phyloP scores from a whole-genome alignment of 1,140 invertebrate species.

The Pogonognathellus flavescens region DNA sequence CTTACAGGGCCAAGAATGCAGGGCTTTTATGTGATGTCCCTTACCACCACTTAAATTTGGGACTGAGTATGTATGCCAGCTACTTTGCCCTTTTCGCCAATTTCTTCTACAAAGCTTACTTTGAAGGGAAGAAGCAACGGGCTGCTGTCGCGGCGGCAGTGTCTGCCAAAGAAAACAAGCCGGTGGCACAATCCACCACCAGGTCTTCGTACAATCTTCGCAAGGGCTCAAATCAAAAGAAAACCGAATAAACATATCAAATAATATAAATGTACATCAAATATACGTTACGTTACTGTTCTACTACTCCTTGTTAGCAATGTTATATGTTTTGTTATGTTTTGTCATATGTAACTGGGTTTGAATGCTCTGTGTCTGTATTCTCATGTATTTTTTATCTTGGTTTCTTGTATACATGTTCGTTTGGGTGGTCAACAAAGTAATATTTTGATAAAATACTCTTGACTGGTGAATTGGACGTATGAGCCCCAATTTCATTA shows the following conservation, averaged over 20 bases:
- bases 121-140: conserved; percentile 69
- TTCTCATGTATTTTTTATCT: conserved; percentile 38
- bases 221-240: conserved; percentile 41
- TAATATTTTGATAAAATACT: conserved; percentile 48
- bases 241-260: conserved; percentile 43
- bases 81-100: conserved; percentile 90
- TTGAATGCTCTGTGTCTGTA: conserved; percentile 32
- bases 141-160: background rate
- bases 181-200: conserved; percentile 9
- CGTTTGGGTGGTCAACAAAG: conserved; percentile 45
- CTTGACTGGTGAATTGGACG: conserved; percentile 20
- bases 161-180: conserved; percentile 29
- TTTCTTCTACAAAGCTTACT: conserved; percentile 91
- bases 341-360: conserved; percentile 18
- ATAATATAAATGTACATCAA: conserved; percentile 32
- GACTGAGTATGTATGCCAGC: conserved; percentile 93
- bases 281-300: conserved; percentile 6
- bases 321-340: conserved; percentile 14
- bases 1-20: conserved; percentile 76
- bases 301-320: conserved; percentile 28
- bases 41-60: conserved; percentile 88
- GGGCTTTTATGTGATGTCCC: conserved; percentile 86
- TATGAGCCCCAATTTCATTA: background rate
- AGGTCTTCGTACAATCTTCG: conserved; percentile 45
- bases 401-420: conserved; percentile 44